Evolutionary conservation across 2,797 vertebrate genomes (phyloP), one percentile per base, ranked within the genome.

Genomic region (Brotula barbata): DNA sequence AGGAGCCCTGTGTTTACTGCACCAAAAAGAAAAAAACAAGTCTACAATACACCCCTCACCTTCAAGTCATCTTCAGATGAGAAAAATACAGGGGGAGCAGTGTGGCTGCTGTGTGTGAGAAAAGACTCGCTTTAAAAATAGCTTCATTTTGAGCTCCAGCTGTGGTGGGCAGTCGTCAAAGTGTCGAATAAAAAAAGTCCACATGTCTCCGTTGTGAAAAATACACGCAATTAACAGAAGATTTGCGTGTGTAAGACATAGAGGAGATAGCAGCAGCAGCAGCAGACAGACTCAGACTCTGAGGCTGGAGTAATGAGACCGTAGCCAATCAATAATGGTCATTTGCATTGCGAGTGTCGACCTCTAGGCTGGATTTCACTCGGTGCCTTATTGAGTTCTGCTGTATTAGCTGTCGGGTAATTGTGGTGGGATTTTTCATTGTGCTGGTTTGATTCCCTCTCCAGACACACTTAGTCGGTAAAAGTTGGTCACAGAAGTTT

Each of bases 271-370:
- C 8, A 21, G 40, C 20, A 22, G 43, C 3, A 45, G 6, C 45
- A 37, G 42, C 2, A 41, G 20, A 49, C 40, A n/a, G 40, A 52
- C 31, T 15, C 2, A 23, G n/a, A 8, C 44, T 44, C 49, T 51
- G 39, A 11, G 31, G 54, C 21, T 70, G 19, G n/a, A 37, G 53
- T 58, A 52, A 58, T 56, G 65, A 63, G 65, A 28, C 25, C 16
- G 1, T 2, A 17, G 21, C 40, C 6, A 3, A 31, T 68, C 23
- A 2, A 74, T 74, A 48, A 59, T 16, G 17, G 53, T 56, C 37
- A 41, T 72, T 48, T 64, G 46, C 44, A 15, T 47, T 46, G 31
- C 5, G 28, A 47, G 48, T 14, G 48, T 20, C 36, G 49, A 67
- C 66, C 44, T 39, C 37, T 39, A 31, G 28, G 52, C 20, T n/a